Base-by-base conservation (phyloP, 1,140 invertebrate species). In the Aricia agestis region DNA sequence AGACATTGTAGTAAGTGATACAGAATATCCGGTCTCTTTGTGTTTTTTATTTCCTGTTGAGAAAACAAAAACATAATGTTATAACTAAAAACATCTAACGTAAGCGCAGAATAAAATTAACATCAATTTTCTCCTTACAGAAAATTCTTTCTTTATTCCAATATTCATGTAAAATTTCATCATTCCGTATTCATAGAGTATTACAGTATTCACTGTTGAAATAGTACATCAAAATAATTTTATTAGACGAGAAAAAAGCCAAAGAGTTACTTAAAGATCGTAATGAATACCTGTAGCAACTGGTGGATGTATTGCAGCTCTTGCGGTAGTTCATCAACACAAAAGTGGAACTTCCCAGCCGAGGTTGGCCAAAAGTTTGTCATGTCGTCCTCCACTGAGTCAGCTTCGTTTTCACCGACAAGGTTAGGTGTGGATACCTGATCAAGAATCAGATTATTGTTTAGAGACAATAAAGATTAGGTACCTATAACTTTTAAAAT, bases 1-100 rank as follows among this genome's bases (percentile, higher is more conserved):
- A 99, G 92, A 81, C 97, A 98, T 80, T 97, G 96, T 42, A 99
- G 92, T 83, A 99, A 94, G 82, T 99, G 98, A 86, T 98, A 99
- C 5, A 99, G 92, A 36, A 99, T 96, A 89, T 99, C 98, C 0
- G 98, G 95, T 78, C 98, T 97, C n/a, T 95, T 94, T 10, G 95
- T 94, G 66, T 94, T 95, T 61, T 95, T 95, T 57, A 99, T 91
- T 86, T 98, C 97, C 95, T 97, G 81, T 10, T n/a, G 15, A 13
- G 13, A 17, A 58, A 7, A 4, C 18, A 61, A 63, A 63, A 19
- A 63, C 58, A 59, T 58, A n/a, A 58, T 25, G 3, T 25, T 25
- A 25, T 25, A 25, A 1, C 25, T 25, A 2, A 25, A 25, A 2
- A 25, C 25, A 25, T 25, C 25, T 25, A 2, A 3, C 25, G 1